Evolutionary conservation across 2,888 invertebrate species (phyloP).

Genomic region (Coleophora flavipennella): DNA sequence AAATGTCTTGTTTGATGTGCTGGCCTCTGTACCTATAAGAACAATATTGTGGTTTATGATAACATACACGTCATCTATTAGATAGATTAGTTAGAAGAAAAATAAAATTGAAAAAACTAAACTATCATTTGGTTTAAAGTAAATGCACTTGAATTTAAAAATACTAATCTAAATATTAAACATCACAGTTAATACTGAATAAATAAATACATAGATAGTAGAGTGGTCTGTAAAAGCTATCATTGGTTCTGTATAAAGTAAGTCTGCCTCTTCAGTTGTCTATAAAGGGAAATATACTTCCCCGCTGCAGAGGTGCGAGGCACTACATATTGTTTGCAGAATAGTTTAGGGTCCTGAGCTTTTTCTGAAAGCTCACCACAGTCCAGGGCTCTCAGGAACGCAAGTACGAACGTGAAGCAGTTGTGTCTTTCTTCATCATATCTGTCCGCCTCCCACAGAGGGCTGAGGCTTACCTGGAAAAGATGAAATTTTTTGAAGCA

Average conservation of each 20-base stretch:
- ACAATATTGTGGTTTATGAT: no score
- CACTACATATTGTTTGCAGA: constrained; percentile 87
- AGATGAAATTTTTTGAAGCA: constrained; percentile 6
- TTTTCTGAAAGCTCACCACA: constrained; percentile 80
- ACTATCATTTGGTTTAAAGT: constrained; percentile 57
- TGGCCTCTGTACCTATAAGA: no score
- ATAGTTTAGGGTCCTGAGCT: constrained; percentile 77
- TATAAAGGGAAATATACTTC: constrained; percentile 87
- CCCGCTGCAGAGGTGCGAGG: constrained; percentile 86
- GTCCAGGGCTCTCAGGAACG: constrained; percentile 81
- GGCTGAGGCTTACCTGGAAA: constrained; percentile 65
- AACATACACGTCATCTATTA: constrained; percentile 8
- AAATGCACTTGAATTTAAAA: constrained; percentile 61
- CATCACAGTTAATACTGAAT: constrained; percentile 70
- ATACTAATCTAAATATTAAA: constrained; percentile 54
- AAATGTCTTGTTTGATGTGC: no score
- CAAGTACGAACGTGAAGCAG: constrained; percentile 89
- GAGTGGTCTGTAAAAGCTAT: constrained; percentile 28
- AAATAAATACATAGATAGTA: constrained; percentile 44
- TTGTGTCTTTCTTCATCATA: constrained; percentile 86
- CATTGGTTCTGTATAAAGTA: constrained; percentile 64
- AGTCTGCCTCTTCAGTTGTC: constrained; percentile 75
- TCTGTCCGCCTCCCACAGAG: constrained; percentile 77
- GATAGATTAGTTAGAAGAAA: constrained; percentile 10
- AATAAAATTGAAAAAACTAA: constrained; percentile 24